Percentiles rank a stretch among this genome's conserved stretches.
Conservation (phyloP, 2,888 invertebrate species). For the Philereme transversata region DNA sequence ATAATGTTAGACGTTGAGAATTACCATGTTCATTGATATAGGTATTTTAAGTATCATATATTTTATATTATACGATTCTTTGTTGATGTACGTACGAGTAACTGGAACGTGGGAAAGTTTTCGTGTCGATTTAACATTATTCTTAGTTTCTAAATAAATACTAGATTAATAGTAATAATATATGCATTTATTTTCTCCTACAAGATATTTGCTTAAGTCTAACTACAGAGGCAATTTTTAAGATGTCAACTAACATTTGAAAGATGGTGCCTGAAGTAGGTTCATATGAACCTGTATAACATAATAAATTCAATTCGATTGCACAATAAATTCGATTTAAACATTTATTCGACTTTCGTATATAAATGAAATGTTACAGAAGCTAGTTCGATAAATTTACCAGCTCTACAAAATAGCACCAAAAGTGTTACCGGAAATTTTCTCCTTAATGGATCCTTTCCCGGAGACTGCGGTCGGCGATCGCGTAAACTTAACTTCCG, state of each 20-base stretch:
- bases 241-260: too few relatives aligned
- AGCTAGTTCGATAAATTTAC: conserved; percentile 3
- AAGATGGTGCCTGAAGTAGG: too few relatives aligned
- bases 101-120: conserved; percentile 19
- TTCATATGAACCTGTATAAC: too few relatives aligned
- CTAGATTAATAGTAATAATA: too few relatives aligned
- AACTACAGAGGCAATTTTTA: too few relatives aligned
- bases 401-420: conserved; percentile 12
- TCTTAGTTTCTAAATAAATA: too few relatives aligned
- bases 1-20: too few relatives aligned
- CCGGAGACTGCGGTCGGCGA: conserved; percentile 52
- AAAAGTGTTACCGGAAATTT: conserved; percentile 46
- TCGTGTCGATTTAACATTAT: not conserved
- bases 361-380: not conserved
- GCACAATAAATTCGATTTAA: conserved; percentile 9
- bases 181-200: too few relatives aligned
- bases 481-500: conserved; percentile 49
- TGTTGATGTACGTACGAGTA: not conserved
- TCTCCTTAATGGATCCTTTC: conserved; percentile 58
- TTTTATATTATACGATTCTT: not conserved
- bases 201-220: too few relatives aligned
- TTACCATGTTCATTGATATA: too few relatives aligned
- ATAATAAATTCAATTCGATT: conserved; percentile 10
- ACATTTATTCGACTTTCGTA: not conserved
- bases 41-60: too few relatives aligned